phyloP scores from a whole-genome alignment of 2,797 vertebrate genomes.

The Lepus oiostolus region DNA sequence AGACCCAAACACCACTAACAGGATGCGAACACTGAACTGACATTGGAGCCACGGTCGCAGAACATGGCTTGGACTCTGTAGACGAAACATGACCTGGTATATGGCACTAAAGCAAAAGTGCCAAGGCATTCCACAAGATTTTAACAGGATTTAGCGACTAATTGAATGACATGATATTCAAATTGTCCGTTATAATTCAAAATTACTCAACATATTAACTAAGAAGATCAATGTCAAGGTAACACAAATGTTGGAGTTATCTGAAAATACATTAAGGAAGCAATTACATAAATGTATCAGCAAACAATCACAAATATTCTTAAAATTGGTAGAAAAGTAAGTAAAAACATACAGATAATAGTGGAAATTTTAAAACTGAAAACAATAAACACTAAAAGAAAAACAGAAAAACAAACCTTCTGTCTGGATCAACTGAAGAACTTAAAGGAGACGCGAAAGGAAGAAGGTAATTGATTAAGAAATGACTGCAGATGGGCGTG shows the following conservation, averaged over 20 bases:
- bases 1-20: background rate
- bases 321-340: background rate
- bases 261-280: background rate
- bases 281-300: background rate
- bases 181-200: background rate
- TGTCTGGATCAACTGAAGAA: background rate
- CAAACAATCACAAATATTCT: background rate
- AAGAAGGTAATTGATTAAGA: background rate
- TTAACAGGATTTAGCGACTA: background rate
- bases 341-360: background rate
- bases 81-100: background rate
- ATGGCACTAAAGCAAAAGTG: background rate
- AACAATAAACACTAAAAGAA: background rate
- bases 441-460: background rate
- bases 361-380: background rate
- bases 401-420: background rate
- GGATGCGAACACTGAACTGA: background rate
- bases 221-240: background rate
- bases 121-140: background rate
- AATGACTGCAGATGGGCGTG: background rate
- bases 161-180: background rate
- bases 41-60: background rate
- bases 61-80: background rate
- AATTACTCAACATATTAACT: background rate
- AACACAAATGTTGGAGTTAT: background rate